phyloP scores from a whole-genome alignment of 2,888 invertebrate species.

The Meghimatium bilineatum region DNA sequence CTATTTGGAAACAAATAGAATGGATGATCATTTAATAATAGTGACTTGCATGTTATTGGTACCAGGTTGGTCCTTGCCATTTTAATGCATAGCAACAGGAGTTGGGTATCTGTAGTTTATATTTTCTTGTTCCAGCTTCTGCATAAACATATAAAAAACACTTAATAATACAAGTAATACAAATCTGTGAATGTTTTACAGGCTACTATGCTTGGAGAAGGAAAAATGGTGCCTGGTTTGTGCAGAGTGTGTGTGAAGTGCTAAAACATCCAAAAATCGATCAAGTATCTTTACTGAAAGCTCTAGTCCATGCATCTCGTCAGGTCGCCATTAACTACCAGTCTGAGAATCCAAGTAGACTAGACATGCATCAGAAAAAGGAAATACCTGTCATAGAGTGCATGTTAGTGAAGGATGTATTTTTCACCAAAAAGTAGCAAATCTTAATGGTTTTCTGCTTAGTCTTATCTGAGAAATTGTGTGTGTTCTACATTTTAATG shows the following conservation, averaged over 20 bases:
- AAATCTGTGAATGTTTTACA: slow-evolving; percentile 40
- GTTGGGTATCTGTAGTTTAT: no score
- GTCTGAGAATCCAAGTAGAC: slow-evolving; percentile 51
- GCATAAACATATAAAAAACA: no score
- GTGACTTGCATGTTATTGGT: no score
- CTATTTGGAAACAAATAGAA: no score
- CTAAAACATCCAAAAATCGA: slow-evolving; percentile 43
- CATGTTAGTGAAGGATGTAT: slow-evolving; percentile 62
- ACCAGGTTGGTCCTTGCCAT: no score
- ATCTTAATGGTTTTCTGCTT: background rate
- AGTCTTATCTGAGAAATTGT: background rate
- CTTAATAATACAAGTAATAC: no score
- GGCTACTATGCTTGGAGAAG: slow-evolving; percentile 63
- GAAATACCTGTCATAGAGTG: slow-evolving; percentile 59
- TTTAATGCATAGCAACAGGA: no score
- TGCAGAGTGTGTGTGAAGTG: slow-evolving; percentile 55
- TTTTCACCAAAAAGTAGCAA: slow-evolving; percentile 45
- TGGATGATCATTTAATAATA: no score
- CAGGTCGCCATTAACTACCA: slow-evolving; percentile 55
- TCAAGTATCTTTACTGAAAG: slow-evolving; percentile 49
- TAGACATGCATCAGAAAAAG: slow-evolving; percentile 56
- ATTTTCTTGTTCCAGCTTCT: no score
- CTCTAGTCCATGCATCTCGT: slow-evolving; percentile 54
- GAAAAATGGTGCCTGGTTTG: slow-evolving; percentile 62
- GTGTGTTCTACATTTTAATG: no score